Evolutionary conservation across 2,888 invertebrate genomes (phyloP).

Genomic region (Cheilosia impressa): DNA sequence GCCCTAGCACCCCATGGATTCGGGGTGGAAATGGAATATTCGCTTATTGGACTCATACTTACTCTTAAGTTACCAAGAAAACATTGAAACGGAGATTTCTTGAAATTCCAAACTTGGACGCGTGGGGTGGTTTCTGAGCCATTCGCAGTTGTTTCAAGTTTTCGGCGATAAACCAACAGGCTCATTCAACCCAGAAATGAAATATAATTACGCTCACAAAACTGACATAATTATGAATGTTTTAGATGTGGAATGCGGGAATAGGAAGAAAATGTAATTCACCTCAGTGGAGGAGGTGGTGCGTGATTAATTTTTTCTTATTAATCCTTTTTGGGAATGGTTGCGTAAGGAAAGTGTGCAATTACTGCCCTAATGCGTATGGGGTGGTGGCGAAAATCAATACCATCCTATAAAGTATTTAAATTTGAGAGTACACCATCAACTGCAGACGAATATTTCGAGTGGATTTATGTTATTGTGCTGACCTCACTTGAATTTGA

Average conservation of each 20-base stretch:
- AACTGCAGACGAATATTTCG: slow-evolving; percentile 36
- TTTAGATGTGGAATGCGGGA: slow-evolving; percentile 2
- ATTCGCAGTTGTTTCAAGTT: background rate
- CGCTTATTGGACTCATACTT: slow-evolving; percentile 59
- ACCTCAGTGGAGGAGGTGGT: slow-evolving; percentile 34
- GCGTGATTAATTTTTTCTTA: slow-evolving; percentile 39
- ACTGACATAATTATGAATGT: slow-evolving; percentile 73
- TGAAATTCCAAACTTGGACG: slow-evolving; percentile 11
- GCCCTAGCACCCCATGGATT: slow-evolving; percentile 28
- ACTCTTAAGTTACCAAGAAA: slow-evolving; percentile 47
- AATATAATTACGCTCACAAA: slow-evolving; percentile 70
- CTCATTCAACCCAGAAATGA: slow-evolving; percentile 64
- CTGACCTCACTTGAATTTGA: slow-evolving; percentile 70
- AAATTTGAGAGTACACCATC: slow-evolving; percentile 48
- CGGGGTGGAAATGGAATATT: slow-evolving; percentile 20
- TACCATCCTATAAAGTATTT: slow-evolving; percentile 6
- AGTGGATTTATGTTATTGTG: slow-evolving; percentile 59
- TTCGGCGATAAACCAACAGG: slow-evolving; percentile 16
- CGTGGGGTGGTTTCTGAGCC: background rate
- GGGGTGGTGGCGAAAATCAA: slow-evolving; percentile 47
- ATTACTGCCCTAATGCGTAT: slow-evolving; percentile 46
- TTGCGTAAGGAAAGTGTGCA: slow-evolving; percentile 25
- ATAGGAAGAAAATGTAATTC: slow-evolving; percentile 39
- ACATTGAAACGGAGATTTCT: slow-evolving; percentile 49
- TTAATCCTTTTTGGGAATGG: slow-evolving; percentile 48